Evolutionary conservation across 2,797 vertebrate genomes (phyloP), one percentile per base, ranked within the genome.

Genomic region (Galago senegalensis): DNA sequence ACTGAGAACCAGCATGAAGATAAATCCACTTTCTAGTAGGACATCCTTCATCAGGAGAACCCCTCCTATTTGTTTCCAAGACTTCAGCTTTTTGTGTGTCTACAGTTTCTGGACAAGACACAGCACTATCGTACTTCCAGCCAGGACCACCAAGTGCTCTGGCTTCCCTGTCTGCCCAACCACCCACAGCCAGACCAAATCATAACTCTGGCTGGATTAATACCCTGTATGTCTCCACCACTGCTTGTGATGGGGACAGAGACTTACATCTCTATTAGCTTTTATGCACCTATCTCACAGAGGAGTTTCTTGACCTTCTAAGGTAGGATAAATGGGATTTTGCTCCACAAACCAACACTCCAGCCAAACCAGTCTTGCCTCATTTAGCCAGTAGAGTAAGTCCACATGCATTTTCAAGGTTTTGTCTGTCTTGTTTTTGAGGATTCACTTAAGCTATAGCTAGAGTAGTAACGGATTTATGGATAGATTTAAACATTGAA

Each of bases 301-400:
- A 98, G 87, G 87, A 7, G 80, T 1, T 98, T 99, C 1, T 97
- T 99, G 1, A 99, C 99, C 27, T 99, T 99, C 95, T 98, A 99
- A 0, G 99, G 99, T 86, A 99, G 99, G 29, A 98, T 98, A 46
- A 98, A 18, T 99, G 99, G 99, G 99, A 99, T 5, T 99, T 99
- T 93, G 98, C 99, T 53, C 95, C 99, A 82, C 99, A 99, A 0
- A 98, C 99, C 4, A 96, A 97, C 34, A 99, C 99, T 97, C 99
- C 99, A 0, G 99, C 98, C 93, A 98, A 98, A 85, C 99, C 98
- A 4, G 99, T 99, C 97, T 99, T 99, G 99, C 94, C 98, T 98
- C 99, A 99, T 97, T 95, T 99, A 96, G 98, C 98, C 23, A 99
- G 99, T 25, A 98, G 99, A 10, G 98, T 98, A 27, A 90, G 99